phyloP scores from a whole-genome alignment of 2,888 invertebrate species.

The Leucophora obtusa region DNA sequence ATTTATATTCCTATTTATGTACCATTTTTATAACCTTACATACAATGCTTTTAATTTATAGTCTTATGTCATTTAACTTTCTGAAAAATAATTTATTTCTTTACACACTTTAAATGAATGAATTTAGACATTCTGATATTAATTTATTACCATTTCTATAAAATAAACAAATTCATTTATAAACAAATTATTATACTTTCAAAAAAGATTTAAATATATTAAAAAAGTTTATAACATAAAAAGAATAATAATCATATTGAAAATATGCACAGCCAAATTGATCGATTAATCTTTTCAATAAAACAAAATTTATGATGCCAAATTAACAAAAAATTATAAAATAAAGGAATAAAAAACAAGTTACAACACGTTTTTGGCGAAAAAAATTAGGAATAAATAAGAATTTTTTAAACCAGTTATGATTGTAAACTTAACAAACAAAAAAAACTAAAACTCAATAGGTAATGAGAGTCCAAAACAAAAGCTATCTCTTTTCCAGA shows the following conservation, averaged over 20 bases:
- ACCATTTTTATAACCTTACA: no score
- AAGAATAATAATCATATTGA: neutral
- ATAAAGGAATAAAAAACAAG: neutral
- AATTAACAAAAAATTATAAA: slow-evolving; percentile 9
- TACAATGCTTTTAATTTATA: no score
- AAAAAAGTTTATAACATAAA: neutral
- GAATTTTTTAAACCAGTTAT: neutral
- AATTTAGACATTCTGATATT: neutral
- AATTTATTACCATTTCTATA: neutral
- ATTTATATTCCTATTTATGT: no score
- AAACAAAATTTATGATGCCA: slow-evolving; percentile 11
- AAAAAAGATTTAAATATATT: neutral
- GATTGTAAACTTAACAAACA: neutral
- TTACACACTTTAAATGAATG: no score
- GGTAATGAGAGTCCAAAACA: neutral
- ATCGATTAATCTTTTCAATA: slow-evolving; percentile 21
- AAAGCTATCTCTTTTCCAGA: no score
- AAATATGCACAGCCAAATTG: slow-evolving; percentile 9
- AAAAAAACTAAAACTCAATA: neutral
- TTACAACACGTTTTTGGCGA: neutral
- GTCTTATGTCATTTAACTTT: no score
- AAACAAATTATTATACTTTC: neutral
- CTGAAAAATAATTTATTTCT: no score
- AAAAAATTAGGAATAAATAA: neutral
- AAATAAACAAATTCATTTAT: neutral